A percentile compares a stretch with the other conserved stretches of the same genome.
phyloP scores from a whole-genome alignment of 2,113 vertebrate genomes.

The Porphyrio hochstetteri region DNA sequence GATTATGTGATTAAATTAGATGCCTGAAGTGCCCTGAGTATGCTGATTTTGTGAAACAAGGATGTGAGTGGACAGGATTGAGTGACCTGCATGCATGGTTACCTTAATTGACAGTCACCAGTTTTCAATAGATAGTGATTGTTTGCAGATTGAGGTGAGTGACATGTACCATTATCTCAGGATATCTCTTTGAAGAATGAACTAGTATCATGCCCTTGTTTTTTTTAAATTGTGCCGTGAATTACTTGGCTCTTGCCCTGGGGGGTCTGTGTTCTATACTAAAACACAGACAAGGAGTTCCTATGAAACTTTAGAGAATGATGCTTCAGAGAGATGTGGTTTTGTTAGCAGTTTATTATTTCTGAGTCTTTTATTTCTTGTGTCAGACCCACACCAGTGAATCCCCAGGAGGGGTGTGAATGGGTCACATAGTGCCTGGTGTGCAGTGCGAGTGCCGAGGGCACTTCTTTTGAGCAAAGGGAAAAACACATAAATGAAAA shows the following conservation, averaged over 20 bases:
- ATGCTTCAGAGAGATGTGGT: not conserved
- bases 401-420: not conserved
- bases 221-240: conserved; percentile 46
- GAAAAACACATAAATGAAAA: not conserved
- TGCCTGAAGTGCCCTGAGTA: not conserved
- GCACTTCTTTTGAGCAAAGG: not conserved
- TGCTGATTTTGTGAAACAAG: not conserved
- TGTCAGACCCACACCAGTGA: not conserved
- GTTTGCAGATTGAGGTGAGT: conserved; percentile 15
- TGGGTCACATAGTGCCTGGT: not conserved
- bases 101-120: not conserved
- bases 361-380: not conserved
- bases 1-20: not conserved
- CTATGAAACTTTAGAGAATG: not conserved
- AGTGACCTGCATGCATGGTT: not conserved
- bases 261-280: not conserved
- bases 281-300: not conserved
- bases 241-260: conserved; percentile 9
- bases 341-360: not conserved
- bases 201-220: conserved; percentile 13
- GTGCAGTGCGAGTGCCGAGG: not conserved
- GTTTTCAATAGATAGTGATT: not conserved
- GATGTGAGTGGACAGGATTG: not conserved
- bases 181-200: conserved; percentile 36
- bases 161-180: not conserved